phyloP scores from a whole-genome alignment of 2,113 vertebrate species.

The Chroicocephalus ridibundus region DNA sequence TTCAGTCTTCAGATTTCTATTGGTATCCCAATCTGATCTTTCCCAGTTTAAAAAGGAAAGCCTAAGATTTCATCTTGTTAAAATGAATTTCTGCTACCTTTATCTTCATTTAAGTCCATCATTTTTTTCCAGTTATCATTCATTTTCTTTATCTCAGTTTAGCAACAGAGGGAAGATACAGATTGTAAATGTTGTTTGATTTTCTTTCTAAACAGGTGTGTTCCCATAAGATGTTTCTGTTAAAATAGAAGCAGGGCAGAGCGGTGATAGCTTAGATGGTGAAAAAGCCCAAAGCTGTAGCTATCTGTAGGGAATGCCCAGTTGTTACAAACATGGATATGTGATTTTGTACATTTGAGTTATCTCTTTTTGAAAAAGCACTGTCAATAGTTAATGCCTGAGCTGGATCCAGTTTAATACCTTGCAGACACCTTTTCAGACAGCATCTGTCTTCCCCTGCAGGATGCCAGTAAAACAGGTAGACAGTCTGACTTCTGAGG shows the following conservation, averaged over 20 bases:
- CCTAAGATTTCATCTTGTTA: neutral
- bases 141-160: neutral
- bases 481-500: conserved; percentile 36
- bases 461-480: conserved; percentile 54
- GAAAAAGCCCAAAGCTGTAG: neutral
- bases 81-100: neutral
- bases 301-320: neutral
- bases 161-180: neutral
- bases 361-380: neutral
- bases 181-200: neutral
- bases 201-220: neutral
- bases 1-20: neutral
- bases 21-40: neutral
- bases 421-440: conserved; percentile 57
- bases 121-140: neutral
- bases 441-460: conserved; percentile 65
- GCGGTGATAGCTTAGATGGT: neutral
- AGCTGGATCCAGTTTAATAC: conserved; percentile 42
- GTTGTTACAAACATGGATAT: neutral
- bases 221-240: neutral
- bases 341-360: conserved; percentile 24
- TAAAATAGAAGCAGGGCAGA: conserved; percentile 1
- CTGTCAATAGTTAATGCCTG: conserved; percentile 30
- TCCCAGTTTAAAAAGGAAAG: neutral
- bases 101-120: neutral